Percentiles rank a stretch among this genome's conserved stretches.
Conservation (phyloP, 2,113 vertebrate species). For the Oreochromis aureus region DNA sequence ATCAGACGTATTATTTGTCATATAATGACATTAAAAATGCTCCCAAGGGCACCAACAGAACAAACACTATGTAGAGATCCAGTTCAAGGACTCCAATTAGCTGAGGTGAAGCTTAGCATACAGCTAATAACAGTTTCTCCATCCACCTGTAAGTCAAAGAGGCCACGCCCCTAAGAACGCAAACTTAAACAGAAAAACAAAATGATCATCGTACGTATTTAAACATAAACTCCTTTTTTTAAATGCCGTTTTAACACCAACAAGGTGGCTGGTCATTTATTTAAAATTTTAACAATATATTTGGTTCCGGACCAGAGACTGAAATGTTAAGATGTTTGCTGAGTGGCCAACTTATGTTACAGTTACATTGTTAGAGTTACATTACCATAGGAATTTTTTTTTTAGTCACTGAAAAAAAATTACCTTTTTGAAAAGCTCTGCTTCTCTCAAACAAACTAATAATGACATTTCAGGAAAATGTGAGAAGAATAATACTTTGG, state of each 20-base stretch:
- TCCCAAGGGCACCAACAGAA: fast-evolving
- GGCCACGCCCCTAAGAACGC: neutral
- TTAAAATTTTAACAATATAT: neutral
- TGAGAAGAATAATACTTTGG: neutral
- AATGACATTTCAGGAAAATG: neutral
- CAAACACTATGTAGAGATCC: neutral
- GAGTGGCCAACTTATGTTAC: neutral
- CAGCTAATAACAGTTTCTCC: neutral
- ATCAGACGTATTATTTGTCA: fast-evolving
- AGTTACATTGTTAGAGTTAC: neutral
- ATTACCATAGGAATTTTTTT: fast-evolving
- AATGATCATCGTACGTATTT: fast-evolving
- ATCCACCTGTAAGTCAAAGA: neutral
- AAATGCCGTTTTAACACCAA: neutral
- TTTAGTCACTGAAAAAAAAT: neutral
- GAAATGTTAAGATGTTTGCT: neutral
- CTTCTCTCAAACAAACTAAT: neutral
- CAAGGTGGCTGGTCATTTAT: neutral
- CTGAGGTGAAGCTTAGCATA: neutral
- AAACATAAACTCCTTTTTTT: neutral
- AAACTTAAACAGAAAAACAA: fast-evolving
- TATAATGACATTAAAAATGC: neutral
- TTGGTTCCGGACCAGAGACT: fast-evolving
- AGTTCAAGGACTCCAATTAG: neutral
- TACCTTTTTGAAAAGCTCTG: fast-evolving